Percentiles rank a stretch among this genome's conserved stretches.
Evolutionary conservation across 1,140 invertebrate genomes (phyloP).

Genomic region (Drosophila baimaii): DNA sequence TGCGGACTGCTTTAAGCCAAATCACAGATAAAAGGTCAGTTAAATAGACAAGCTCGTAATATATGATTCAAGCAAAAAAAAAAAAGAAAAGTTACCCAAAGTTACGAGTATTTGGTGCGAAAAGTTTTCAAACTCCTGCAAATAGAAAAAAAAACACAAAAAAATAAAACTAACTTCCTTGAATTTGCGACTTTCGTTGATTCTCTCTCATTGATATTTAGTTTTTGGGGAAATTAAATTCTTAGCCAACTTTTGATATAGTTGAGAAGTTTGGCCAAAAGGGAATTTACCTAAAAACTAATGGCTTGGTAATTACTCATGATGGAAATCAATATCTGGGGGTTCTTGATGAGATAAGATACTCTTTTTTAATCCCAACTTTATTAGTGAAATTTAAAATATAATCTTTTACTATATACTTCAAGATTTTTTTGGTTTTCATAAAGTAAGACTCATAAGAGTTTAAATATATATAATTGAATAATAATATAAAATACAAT

Average conservation of each 20-base stretch:
- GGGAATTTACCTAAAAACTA: not conserved
- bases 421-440: too few relatives aligned
- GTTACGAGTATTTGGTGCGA: conserved; percentile 7
- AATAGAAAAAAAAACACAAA: not conserved
- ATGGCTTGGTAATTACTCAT: not conserved
- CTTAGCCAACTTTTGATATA: not conserved
- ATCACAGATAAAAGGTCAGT: conserved; percentile 16
- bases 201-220: conserved; percentile 10
- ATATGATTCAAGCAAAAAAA: conserved; percentile 12
- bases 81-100: conserved; percentile 16
- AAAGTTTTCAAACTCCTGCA: conserved; percentile 21
- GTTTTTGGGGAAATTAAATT: conserved; percentile 10
- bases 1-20: not conserved
- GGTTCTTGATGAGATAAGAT: too few relatives aligned
- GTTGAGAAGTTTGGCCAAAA: conserved; percentile 2
- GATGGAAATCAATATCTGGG: too few relatives aligned
- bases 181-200: conserved; percentile 4
- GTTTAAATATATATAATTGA: too few relatives aligned
- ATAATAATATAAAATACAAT: not conserved
- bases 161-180: not conserved
- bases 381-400: too few relatives aligned
- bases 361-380: too few relatives aligned
- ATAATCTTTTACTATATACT: too few relatives aligned
- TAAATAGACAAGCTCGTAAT: conserved; percentile 11
- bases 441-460: too few relatives aligned